Evolutionary conservation across 2,113 vertebrate species (phyloP).

Genomic region (Anguilla rostrata): DNA sequence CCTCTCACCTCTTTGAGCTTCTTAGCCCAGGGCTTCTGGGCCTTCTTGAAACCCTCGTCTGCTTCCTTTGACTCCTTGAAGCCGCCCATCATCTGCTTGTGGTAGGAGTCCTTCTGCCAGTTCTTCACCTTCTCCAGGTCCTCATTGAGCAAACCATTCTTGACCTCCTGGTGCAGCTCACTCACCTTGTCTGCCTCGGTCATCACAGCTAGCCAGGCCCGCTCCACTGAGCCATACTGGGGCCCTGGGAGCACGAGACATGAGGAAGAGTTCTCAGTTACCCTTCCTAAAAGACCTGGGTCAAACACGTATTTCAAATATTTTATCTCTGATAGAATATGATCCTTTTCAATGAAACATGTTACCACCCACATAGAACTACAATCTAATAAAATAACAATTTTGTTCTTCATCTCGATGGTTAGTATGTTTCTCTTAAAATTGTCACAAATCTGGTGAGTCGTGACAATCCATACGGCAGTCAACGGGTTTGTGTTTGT

Average conservation of each 20-base stretch:
- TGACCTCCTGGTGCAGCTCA: slow-evolving; percentile 94
- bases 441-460: too few relatives aligned
- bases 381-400: too few relatives aligned
- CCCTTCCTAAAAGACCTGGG: too few relatives aligned
- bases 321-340: too few relatives aligned
- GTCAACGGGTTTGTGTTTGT: too few relatives aligned
- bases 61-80: slow-evolving; percentile 98
- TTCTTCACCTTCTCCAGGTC: slow-evolving; percentile 96
- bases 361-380: too few relatives aligned
- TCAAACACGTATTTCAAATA: too few relatives aligned
- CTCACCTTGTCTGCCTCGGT: slow-evolving; percentile 93
- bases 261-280: background rate
- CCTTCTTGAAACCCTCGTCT: slow-evolving; percentile 95
- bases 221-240: slow-evolving; percentile 94
- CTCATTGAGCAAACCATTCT: slow-evolving; percentile 86
- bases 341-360: too few relatives aligned
- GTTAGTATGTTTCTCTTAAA: too few relatives aligned
- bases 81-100: slow-evolving; percentile 97
- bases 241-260: slow-evolving; percentile 75
- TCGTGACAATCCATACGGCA: too few relatives aligned
- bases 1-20: slow-evolving; percentile 92
- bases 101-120: slow-evolving; percentile 98
- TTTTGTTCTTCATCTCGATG: too few relatives aligned
- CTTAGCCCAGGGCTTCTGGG: slow-evolving; percentile 98
- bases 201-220: slow-evolving; percentile 91